Base-by-base conservation (phyloP, 2,888 invertebrate genomes). In the Pseudolycoriella hygida region DNA sequence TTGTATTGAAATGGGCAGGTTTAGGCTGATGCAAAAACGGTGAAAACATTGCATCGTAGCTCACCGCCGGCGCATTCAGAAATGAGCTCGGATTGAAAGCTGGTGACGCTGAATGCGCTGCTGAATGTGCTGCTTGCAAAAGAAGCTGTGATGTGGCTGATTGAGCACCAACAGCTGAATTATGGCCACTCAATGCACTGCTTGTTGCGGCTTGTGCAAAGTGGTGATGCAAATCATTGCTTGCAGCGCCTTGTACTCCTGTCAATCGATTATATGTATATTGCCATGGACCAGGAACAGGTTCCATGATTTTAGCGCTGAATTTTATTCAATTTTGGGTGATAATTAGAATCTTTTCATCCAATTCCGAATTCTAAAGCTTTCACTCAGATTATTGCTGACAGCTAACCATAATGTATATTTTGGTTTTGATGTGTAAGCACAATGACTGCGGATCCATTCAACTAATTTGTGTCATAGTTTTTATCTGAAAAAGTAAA, bases 251-350 rank as follows among this genome's bases (percentile, higher is more conserved):
- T 62, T 77, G 77, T 54, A 77, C 76, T 56, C 80, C 74, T 54
- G 80, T 74, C 66, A 86, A 70, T 58, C 86, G 80, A 70, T 85
- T 85, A 73, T 86, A 86, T 56, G 83, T 79, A 62, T 78, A 78
- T 62, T 79, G 77, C 87, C 87, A 87, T 71, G 86, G 84, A 70
- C 83, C 84, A 25, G 25, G 25, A 67, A 82, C 83, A 64, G 86
- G 86, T 79, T 87, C 87, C 86, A 87, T 87, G 50, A 50, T 52
- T 51, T 45, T 44, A 8, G 4, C 25, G 25, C 25, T 25, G 25
- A 25, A 25, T 8, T 25, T 25, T 25, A 25, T 25, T 25, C 25
- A 25, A 25, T 25, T 25, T 25, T 25, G 25, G 25, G 25, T 8
- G 25, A 25, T 25, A 8, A 25, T 25, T 8, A 25, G 25, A 6